phyloP scores from a whole-genome alignment of 2,888 invertebrate genomes.

The Orchesella flavescens region DNA sequence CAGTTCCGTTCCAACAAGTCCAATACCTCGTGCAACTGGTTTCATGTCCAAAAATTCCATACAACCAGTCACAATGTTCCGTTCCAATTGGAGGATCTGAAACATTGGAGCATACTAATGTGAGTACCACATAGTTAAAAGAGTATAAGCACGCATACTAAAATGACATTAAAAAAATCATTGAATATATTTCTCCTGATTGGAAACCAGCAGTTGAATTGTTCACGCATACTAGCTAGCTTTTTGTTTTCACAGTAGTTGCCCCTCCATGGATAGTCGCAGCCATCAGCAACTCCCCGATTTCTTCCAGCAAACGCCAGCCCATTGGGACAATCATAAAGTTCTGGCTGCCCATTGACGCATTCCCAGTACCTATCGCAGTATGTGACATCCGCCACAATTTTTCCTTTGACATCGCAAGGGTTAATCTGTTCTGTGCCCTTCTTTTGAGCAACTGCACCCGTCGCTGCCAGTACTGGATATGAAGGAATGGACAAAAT shows the following conservation, averaged over 20 bases:
- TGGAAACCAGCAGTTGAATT: background rate
- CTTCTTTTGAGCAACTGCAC: constrained; percentile 65
- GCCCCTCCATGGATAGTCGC: constrained; percentile 91
- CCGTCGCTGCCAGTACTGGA: constrained; percentile 45
- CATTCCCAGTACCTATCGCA: constrained; percentile 91
- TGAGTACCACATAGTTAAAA: too few species aligned
- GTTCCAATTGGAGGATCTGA: constrained; percentile 86
- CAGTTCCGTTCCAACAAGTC: constrained; percentile 96
- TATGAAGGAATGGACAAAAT: constrained; percentile 31
- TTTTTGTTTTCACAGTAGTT: constrained; percentile 89
- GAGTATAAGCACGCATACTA: background rate
- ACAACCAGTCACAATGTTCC: constrained; percentile 93
- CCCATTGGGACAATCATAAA: constrained; percentile 93
- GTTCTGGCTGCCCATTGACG: constrained; percentile 85
- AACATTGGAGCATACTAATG: background rate
- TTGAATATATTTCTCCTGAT: constrained; percentile 8
- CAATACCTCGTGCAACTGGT: constrained; percentile 94
- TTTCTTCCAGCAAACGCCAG: constrained; percentile 82
- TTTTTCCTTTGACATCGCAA: constrained; percentile 85
- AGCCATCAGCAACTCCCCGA: constrained; percentile 85
- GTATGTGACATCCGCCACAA: constrained; percentile 85
- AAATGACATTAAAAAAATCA: constrained; percentile 1
- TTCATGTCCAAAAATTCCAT: constrained; percentile 94
- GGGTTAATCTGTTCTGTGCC: constrained; percentile 78
- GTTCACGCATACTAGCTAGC: constrained; percentile 79